Evolutionary conservation across 1,140 invertebrate genomes (phyloP), one percentile per base, ranked within the genome.

Genomic region (Tetragnatha versicolor): DNA sequence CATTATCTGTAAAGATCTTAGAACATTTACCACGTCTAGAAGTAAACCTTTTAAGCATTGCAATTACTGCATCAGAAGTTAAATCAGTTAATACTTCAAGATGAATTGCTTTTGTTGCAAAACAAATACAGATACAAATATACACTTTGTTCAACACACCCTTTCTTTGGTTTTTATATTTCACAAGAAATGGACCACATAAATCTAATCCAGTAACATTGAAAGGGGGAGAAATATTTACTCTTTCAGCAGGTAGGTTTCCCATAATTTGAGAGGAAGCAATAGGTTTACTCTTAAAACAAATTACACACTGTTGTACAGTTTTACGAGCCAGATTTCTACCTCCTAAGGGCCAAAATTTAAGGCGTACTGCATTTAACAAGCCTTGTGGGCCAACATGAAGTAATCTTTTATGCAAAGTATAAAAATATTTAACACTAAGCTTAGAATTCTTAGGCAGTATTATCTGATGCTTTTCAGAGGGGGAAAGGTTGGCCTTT

Each of bases 81-180:
- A 82, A 49, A 66, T 65, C 55, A 10, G n/a, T 49, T 4, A 80
- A 61, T 12, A 81, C 7, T 37, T 81, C 79, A 7, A 81, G 39
- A 55, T 79, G 79, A 33, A 81, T 39, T 12, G 79, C 78, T 51
- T 80, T 73, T 6, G 72, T 72, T 14, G 39, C 20, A 33, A 80
- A 63, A 45, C 65, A 80, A 5, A 79, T 53, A 42, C 79, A 80
- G 1, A 80, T 6, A 45, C 45, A 72, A n/a, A n/a, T n/a, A n/a
- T n/a, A n/a, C n/a, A n/a, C n/a, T n/a, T n/a, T n/a, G n/a, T n/a
- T n/a, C n/a, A n/a, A n/a, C n/a, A n/a, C 3, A 10, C 20, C 22
- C 1, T 53, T 53, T 53, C 25, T 25, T 17, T 53, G 51, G 22
- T 53, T 27, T 53, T 53, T 33, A 60, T 60, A 33, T 27, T 6